phyloP scores from a whole-genome alignment of 2,797 vertebrate genomes.

The Acrocephalus scirpaceus region DNA sequence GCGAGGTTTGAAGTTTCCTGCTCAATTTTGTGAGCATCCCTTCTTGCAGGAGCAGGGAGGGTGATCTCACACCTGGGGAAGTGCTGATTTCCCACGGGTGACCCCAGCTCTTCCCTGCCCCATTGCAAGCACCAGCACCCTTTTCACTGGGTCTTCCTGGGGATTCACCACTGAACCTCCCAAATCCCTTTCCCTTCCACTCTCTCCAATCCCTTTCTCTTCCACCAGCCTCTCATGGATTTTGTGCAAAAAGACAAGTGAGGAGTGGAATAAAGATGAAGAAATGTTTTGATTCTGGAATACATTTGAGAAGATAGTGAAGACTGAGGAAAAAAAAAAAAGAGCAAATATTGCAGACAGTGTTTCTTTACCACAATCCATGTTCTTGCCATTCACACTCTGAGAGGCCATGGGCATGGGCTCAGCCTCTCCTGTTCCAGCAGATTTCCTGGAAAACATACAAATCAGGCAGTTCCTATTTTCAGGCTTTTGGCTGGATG shows the following conservation, averaged over 20 bases:
- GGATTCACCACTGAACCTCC: background rate
- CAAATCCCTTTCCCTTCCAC: background rate
- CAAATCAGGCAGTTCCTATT: background rate
- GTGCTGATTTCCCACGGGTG: background rate
- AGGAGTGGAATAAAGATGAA: background rate
- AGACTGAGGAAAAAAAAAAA: background rate
- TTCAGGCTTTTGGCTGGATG: background rate
- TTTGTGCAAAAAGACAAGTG: background rate
- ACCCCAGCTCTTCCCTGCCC: background rate
- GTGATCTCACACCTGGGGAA: background rate
- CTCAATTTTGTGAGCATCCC: background rate
- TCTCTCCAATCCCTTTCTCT: background rate
- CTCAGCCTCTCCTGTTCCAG: background rate
- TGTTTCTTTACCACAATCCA: background rate
- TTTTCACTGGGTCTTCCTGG: background rate
- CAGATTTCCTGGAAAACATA: background rate
- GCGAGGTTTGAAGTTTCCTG: background rate
- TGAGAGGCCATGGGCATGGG: background rate
- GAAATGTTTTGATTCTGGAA: background rate
- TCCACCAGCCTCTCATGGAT: background rate
- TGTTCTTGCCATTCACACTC: background rate
- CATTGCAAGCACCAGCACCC: fast-evolving
- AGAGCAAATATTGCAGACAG: background rate
- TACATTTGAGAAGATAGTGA: background rate
- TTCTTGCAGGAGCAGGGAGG: background rate